Evolutionary conservation across 2,113 vertebrate genomes (phyloP), one percentile per base, ranked within the genome.

Genomic region (Oophaga pumilio): DNA sequence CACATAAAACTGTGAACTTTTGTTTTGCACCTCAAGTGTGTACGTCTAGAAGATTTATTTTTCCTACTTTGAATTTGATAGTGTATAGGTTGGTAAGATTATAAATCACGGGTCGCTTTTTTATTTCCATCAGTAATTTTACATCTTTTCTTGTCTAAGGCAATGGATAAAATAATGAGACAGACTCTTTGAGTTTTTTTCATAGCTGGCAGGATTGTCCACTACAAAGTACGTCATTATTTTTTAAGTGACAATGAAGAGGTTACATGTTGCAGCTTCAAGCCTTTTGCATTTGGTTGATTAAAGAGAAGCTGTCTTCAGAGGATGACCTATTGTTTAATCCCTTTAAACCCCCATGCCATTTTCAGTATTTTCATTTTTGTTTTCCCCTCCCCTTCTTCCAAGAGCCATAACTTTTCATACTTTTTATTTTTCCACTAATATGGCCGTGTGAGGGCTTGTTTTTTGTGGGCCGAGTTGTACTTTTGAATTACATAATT

Each of bases 111-210:
- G 22, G 12, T 8, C 6, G 33, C 56, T 68, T 52, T 68, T 52
- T 82, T 82, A 82, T 82, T 82, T 82, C 81, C 62, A 52, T 82
- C 60, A 82, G 68, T 82, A 82, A 82, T 82, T 82, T 33, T 66
- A 82, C 68, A 10, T 13, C 49, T 82, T 68, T 82, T 82, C 64
- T 43, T 82, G 43, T 62, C 81, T 68, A 8, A 82, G 62, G 81
- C 62, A 68, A 82, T 68, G 52, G 7, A 12, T 82, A 82, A 82
- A 53, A 68, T 60, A 82, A 68, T 82, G 50, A 82, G 26, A 15
- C 81, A 82, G 43, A 82, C 64, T 49, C 62, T 82, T 80, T 82
- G 62, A 68, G 20, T 49, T 60, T 68, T 49, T 82, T 82, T 60
- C 62, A 24, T 82, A 43, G 68, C 43, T 17, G 62, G 60, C 81